Conservation (phyloP, 2,888 invertebrate genomes). For the Agrypnus murinus region DNA sequence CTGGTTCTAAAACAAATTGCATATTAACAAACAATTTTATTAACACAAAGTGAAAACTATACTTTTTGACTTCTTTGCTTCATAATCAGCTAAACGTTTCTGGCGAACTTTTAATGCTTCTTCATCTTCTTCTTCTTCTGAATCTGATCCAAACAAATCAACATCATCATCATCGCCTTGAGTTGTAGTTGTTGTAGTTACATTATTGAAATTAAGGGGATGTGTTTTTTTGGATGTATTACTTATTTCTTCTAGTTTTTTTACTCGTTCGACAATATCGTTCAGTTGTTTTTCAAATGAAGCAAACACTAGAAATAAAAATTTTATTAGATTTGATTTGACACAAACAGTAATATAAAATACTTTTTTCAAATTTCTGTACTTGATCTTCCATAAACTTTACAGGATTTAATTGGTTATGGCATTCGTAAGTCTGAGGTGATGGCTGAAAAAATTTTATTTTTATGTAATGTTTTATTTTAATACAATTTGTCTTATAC, state of each 20-base stretch:
- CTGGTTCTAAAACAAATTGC: conserved; percentile 78
- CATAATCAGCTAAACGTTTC: conserved; percentile 91
- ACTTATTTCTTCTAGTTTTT: conserved; percentile 61
- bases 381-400: conserved; percentile 23
- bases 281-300: conserved; percentile 25
- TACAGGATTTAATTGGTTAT: background rate
- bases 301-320: conserved; percentile 27
- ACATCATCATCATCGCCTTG: conserved; percentile 79
- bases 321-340: background rate
- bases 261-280: conserved; percentile 57
- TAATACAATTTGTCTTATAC: background rate
- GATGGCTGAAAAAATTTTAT: conserved; percentile 4
- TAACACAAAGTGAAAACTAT: conserved; percentile 47
- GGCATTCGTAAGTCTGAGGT: background rate
- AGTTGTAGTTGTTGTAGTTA: background rate
- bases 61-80: conserved; percentile 94
- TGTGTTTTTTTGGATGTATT: conserved; percentile 14
- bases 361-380: conserved; percentile 29
- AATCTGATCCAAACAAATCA: conserved; percentile 87
- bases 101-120: conserved; percentile 85
- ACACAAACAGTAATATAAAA: background rate
- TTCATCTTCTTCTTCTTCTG: conserved; percentile 85
- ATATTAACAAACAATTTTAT: conserved; percentile 18
- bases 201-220: conserved; percentile 14
- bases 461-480: background rate